phyloP scores from a whole-genome alignment of 2,797 vertebrate genomes.

The Chrosomus eos region DNA sequence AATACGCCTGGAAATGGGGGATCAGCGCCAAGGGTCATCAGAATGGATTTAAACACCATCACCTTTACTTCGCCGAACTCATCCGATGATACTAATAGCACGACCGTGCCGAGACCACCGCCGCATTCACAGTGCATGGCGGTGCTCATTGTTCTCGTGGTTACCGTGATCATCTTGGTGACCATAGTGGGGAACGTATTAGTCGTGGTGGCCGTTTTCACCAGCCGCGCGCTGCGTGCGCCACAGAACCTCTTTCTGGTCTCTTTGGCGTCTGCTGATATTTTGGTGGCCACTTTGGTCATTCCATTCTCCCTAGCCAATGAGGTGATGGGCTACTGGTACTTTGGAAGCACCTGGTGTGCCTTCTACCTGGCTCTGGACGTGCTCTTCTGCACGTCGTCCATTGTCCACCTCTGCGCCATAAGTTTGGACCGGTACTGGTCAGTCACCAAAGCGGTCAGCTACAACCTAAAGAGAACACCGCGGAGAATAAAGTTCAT shows the following conservation, averaged over 20 bases:
- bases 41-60: constrained; percentile 75
- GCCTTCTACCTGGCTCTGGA: constrained; percentile 89
- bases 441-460: constrained; percentile 88
- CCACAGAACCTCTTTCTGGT: constrained; percentile 92
- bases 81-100: constrained; percentile 71
- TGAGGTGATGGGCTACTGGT: constrained; percentile 93
- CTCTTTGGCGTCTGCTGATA: constrained; percentile 89
- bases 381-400: constrained; percentile 90
- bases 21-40: constrained; percentile 57
- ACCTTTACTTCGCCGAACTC: constrained; percentile 66
- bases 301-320: constrained; percentile 91
- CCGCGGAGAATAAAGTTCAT: constrained; percentile 85
- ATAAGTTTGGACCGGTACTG: constrained; percentile 93
- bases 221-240: constrained; percentile 86
- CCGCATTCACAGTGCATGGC: constrained; percentile 72
- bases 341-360: constrained; percentile 89
- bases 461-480: constrained; percentile 88
- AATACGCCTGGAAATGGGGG: constrained; percentile 62
- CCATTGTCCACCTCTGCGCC: constrained; percentile 91
- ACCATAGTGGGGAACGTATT: constrained; percentile 87
- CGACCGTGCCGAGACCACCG: constrained; percentile 62
- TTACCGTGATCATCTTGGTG: constrained; percentile 78
- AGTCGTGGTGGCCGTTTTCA: constrained; percentile 87
- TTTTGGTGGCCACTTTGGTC: constrained; percentile 88
- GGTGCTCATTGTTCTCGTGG: constrained; percentile 83